Evolutionary conservation across 2,888 invertebrate species (phyloP).

Genomic region (Chalcis sispes): DNA sequence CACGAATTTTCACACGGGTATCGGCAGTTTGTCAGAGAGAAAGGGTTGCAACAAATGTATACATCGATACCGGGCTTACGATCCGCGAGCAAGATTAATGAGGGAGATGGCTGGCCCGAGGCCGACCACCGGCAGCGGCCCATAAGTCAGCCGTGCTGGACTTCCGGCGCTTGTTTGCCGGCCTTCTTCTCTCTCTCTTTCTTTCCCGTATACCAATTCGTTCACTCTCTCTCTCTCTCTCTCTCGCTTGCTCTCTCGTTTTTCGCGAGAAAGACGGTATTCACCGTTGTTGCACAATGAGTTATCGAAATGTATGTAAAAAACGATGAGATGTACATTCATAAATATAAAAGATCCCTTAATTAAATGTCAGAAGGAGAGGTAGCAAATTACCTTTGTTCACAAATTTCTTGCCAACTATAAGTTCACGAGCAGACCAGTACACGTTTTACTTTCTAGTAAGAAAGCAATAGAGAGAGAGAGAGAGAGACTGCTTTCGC

Average conservation of each 20-base stretch:
- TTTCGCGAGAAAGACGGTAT: too few relatives aligned
- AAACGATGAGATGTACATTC: neutral
- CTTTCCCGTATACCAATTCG: too few relatives aligned
- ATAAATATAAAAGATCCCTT: neutral
- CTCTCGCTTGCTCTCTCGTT: neutral
- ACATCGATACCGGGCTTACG: neutral
- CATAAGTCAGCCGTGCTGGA: neutral
- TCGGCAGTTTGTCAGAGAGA: conserved; percentile 33
- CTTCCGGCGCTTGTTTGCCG: neutral
- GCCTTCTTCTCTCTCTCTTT: conserved; percentile 4
- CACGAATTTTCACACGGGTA: too few relatives aligned
- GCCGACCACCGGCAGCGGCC: neutral
- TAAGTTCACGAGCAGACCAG: too few relatives aligned
- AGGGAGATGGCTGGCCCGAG: neutral
- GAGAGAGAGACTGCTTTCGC: too few relatives aligned
- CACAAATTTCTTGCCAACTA: too few relatives aligned
- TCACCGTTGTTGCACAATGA: conserved; percentile 16
- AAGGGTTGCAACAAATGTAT: neutral
- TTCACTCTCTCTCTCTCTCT: neutral
- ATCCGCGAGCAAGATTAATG: conserved; percentile 25
- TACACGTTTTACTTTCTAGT: too few relatives aligned
- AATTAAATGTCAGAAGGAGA: conserved; percentile 27
- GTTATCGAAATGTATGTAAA: conserved; percentile 9
- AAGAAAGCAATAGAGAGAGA: too few relatives aligned
- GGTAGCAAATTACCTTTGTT: conserved; percentile 27